Evolutionary conservation across 2,888 invertebrate species (phyloP), one percentile per base, ranked within the genome.

Genomic region (Campoplex nolae): DNA sequence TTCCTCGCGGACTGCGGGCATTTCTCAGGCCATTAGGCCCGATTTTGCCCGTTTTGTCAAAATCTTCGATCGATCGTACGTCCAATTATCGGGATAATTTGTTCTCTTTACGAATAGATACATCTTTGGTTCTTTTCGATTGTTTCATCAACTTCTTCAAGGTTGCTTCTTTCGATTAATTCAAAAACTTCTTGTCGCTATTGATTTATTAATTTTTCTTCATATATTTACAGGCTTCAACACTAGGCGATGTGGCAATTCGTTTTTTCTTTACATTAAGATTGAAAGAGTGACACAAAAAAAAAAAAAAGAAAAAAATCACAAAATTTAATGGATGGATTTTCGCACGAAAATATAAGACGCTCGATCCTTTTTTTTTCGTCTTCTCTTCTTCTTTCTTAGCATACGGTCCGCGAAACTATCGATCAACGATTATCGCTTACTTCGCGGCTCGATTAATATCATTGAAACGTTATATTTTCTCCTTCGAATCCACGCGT

Each of bases 1-100:
- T 48, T 74, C 78, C 48, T 86, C 88, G 86, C 89, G 88, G 76
- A 78, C 90, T 76, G 90, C 87, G 85, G 90, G 86, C 91, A 90
- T 89, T 84, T 88, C 85, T 90, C 87, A 90, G 89, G 88, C 86
- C 88, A 80, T 70, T 65, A 51, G 80, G 88, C 88, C 88, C 79
- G 74, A 76, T 23, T 48, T 35, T 18, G 42, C 54, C 9, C 32
- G 16, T 13, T 71, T 56, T 2, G n/a, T 58, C 1, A 28, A 38
- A 4, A 73, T 65, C 62, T 51, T 73, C 0, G 35, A 32, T 18
- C 54, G 38, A 4, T 16, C 42, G n/a, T 35, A 74, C 48, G 11
- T 16, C 7, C 18, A 18, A n/a, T 54, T 62, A 42, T 74, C 62
- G 1, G 18, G 42, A 7, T 56, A 71, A 23, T 54, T 65, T 67